Evolutionary conservation across 2,113 vertebrate species (phyloP).

Genomic region (Poeciliopsis turrubarensis): DNA sequence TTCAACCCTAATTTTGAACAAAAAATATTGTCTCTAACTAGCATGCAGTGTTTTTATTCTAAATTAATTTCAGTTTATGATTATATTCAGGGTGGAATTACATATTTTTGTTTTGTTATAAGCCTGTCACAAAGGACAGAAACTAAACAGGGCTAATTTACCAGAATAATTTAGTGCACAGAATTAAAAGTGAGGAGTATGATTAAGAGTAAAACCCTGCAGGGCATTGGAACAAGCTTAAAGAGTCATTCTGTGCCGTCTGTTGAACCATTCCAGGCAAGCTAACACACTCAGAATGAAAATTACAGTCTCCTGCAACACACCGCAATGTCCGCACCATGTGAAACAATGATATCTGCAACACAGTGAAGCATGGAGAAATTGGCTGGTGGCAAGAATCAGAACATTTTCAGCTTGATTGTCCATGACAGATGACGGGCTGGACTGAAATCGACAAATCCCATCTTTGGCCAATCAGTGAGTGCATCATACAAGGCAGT

Average conservation of each 20-base stretch:
- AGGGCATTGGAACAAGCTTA: background rate
- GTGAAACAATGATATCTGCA: background rate
- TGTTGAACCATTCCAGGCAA: constrained; percentile 2
- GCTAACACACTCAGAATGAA: background rate
- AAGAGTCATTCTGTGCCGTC: background rate
- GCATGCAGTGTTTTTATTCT: background rate
- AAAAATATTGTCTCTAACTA: background rate
- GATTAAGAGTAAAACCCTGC: constrained; percentile 14
- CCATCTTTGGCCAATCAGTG: background rate
- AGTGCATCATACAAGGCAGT: background rate
- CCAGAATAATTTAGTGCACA: background rate
- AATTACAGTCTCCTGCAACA: background rate
- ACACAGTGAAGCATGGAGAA: background rate
- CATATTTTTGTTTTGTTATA: background rate
- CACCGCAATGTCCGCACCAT: background rate
- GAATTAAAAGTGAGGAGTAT: background rate
- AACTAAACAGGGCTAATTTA: constrained; percentile 5
- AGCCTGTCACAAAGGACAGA: background rate
- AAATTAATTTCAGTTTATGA: background rate
- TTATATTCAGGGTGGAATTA: background rate
- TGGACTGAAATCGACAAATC: background rate
- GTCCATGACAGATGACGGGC: background rate
- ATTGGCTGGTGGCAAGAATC: too few relatives aligned
- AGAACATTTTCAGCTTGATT: background rate
- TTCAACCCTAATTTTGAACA: background rate